Conservation (phyloP, 2,888 invertebrate species). For the Chrysolina americana region DNA sequence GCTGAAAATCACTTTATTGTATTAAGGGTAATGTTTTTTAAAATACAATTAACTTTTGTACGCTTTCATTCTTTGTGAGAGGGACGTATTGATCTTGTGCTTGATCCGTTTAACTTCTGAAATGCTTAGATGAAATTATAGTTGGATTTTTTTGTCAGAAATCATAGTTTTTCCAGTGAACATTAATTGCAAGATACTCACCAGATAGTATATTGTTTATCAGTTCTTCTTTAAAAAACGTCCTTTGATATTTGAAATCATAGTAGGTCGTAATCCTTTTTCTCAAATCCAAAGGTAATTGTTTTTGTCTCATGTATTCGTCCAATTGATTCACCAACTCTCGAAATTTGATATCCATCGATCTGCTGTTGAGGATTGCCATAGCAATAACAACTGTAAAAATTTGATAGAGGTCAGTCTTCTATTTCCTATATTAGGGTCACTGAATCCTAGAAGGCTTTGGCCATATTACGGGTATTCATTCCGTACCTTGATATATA, state of each 20-base stretch:
- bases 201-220: slow-evolving; percentile 57
- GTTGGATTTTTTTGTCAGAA: not conserved
- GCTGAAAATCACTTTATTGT: no score
- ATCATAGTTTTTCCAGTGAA: not conserved
- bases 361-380: slow-evolving; percentile 26
- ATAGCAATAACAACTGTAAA: slow-evolving; percentile 28
- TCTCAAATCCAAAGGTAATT: slow-evolving; percentile 65
- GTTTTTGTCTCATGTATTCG: slow-evolving; percentile 67
- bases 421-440: no score
- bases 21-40: no score
- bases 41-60: no score
- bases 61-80: no score
- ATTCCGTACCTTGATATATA: no score
- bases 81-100: no score
- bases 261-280: slow-evolving; percentile 66
- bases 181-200: slow-evolving; percentile 18
- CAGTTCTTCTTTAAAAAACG: slow-evolving; percentile 67
- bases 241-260: slow-evolving; percentile 66
- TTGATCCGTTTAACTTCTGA: no score
- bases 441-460: no score
- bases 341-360: slow-evolving; percentile 66
- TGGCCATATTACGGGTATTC: no score
- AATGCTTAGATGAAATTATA: no score
- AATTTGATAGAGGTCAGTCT: no score
- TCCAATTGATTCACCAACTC: slow-evolving; percentile 67